Evolutionary conservation across 2,888 invertebrate genomes (phyloP).

Genomic region (Pandemis heparana): DNA sequence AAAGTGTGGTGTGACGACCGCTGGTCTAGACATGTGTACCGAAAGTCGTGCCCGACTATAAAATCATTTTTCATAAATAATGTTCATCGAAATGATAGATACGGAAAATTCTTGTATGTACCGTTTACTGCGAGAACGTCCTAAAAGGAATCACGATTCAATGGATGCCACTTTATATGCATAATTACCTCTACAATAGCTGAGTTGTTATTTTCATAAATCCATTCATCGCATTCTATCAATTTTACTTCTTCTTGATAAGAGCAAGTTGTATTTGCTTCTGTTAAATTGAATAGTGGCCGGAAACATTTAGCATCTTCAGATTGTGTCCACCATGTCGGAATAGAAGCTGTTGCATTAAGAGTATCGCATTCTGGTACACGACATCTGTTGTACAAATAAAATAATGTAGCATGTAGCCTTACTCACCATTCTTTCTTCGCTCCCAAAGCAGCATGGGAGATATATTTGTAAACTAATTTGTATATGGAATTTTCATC

Average conservation of each 20-base stretch:
- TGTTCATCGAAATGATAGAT: no score
- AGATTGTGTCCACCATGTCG: conserved; percentile 67
- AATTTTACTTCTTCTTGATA: conserved; percentile 59
- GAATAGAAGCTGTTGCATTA: conserved; percentile 53
- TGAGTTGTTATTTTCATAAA: conserved; percentile 70
- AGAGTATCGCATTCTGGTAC: conserved; percentile 67
- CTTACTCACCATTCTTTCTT: no score
- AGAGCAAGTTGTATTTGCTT: conserved; percentile 60
- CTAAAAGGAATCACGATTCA: background rate
- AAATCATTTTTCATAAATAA: no score
- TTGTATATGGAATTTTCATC: no score
- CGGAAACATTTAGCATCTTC: conserved; percentile 61
- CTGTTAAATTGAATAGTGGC: conserved; percentile 57
- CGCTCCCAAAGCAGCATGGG: no score
- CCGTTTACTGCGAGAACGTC: no score
- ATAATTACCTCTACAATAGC: conserved; percentile 66
- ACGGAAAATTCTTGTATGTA: no score
- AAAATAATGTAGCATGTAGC: conserved; percentile 4
- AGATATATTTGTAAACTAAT: no score
- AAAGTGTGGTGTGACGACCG: no score
- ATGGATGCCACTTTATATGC: background rate
- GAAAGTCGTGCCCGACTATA: no score
- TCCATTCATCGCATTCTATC: conserved; percentile 69
- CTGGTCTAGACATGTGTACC: no score
- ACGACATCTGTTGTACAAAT: conserved; percentile 60